These are phyloP conservation scores for Nasonia vitripennis DNA, from an alignment of 1,140 invertebrate species.

Conservation along the genomic window DNA sequence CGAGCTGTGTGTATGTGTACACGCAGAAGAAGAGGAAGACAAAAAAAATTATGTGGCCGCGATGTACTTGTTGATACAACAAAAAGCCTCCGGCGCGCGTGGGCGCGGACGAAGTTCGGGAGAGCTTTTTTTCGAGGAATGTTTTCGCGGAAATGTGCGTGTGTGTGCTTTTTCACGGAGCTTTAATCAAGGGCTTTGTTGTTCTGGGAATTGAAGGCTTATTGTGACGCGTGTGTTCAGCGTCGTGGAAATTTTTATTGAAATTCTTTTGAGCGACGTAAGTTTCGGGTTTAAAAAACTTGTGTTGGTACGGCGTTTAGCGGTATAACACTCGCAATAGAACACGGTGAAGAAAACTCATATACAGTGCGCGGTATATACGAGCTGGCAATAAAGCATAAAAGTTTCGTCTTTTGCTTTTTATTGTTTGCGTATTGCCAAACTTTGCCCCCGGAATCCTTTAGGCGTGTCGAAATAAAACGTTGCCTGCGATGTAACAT, in stretches of 20 bases:
- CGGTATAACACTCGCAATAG: no score
- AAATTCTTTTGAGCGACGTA: neutral
- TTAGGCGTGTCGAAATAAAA: neutral
- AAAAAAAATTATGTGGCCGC: neutral
- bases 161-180: neutral
- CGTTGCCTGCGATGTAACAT: neutral
- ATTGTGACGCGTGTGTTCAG: neutral
- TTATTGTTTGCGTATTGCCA: neutral
- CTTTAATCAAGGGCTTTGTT: constrained; percentile 4
- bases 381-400: neutral
- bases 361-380: neutral
- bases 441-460: no score
- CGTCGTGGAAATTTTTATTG: neutral
- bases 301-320: neutral
- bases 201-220: neutral
- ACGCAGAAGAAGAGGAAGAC: neutral
- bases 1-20: neutral
- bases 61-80: neutral
- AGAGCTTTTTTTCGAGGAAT: neutral
- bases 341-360: neutral
- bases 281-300: no score
- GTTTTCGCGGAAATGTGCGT: neutral
- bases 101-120: neutral
- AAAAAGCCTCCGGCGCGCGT: neutral
- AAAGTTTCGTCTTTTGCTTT: neutral